Evolutionary conservation across 2,113 vertebrate species (phyloP).

Genomic region (Xenopus borealis): DNA sequence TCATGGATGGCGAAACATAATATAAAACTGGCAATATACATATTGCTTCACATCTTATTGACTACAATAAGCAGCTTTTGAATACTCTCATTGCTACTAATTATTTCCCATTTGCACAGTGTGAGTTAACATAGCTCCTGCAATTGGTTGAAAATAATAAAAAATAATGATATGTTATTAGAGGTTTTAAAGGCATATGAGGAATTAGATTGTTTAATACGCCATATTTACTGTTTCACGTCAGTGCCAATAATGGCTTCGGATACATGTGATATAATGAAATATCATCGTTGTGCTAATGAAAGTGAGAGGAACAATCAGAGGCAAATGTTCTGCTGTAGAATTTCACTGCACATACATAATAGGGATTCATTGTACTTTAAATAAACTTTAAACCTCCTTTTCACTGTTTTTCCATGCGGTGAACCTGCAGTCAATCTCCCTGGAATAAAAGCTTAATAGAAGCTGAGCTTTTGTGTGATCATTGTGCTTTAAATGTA

Average conservation of each 20-base stretch:
- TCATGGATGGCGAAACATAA: not conserved
- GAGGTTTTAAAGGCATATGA: constrained; percentile 8
- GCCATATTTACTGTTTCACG: constrained; percentile 19
- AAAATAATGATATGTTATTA: constrained; percentile 30
- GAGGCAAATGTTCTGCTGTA: not conserved
- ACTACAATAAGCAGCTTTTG: not conserved
- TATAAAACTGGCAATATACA: not conserved
- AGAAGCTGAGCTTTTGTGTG: not conserved
- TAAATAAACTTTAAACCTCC: constrained; percentile 1
- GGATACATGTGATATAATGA: not conserved
- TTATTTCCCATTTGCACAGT: constrained; percentile 36
- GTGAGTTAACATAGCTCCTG: constrained; percentile 2
- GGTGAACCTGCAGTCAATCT: constrained; percentile 11
- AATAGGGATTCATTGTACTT: not conserved
- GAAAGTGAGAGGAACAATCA: constrained; percentile 9
- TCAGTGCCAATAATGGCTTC: constrained; percentile 14
- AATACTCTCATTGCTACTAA: constrained; percentile 9
- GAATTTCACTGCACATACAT: not conserved
- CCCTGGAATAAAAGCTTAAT: not conserved
- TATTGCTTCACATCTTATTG: not conserved
- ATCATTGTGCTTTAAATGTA: constrained; percentile 27
- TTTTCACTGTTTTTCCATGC: not conserved
- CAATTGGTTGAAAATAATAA: constrained; percentile 17
- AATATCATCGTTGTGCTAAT: constrained; percentile 13
- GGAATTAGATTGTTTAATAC: not conserved